Percentiles rank a stretch among this genome's conserved stretches.
Conservation (phyloP, 2,113 vertebrate genomes). For the Illadopsis cleaveri region DNA sequence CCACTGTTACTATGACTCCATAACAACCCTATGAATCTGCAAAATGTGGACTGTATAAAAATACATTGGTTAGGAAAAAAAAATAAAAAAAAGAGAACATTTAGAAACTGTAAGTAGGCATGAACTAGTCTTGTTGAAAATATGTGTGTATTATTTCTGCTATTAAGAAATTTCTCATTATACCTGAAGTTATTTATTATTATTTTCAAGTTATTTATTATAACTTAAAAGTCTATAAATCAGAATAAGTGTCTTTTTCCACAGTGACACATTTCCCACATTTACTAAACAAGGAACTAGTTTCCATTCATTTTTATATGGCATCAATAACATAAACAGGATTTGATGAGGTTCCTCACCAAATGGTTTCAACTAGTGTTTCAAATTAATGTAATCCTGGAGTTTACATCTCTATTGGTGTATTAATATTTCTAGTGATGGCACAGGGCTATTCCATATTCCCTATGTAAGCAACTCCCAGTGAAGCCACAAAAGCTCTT, state of each 20-base stretch:
- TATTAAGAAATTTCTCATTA: background rate
- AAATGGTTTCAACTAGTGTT: background rate
- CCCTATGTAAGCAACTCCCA: background rate
- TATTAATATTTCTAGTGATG: background rate
- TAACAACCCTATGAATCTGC: background rate
- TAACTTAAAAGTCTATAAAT: background rate
- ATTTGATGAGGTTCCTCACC: background rate
- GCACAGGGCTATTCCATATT: background rate
- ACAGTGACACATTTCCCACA: background rate
- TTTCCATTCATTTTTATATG: background rate
- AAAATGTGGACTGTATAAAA: background rate
- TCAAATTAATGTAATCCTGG: background rate
- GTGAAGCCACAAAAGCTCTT: background rate
- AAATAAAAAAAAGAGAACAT: background rate
- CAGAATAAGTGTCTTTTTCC: background rate
- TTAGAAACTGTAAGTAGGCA: background rate
- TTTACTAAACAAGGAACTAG: background rate
- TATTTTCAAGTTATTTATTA: background rate
- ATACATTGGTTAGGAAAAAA: accelerated
- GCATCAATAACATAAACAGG: background rate
- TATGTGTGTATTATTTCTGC: background rate
- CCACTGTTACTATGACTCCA: background rate
- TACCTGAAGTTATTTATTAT: background rate
- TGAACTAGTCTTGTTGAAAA: background rate
- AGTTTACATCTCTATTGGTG: background rate